Percentiles rank a stretch among this genome's conserved stretches.
phyloP scores from a whole-genome alignment of 2,113 vertebrate genomes.

The Cricetomys ansorgei region DNA sequence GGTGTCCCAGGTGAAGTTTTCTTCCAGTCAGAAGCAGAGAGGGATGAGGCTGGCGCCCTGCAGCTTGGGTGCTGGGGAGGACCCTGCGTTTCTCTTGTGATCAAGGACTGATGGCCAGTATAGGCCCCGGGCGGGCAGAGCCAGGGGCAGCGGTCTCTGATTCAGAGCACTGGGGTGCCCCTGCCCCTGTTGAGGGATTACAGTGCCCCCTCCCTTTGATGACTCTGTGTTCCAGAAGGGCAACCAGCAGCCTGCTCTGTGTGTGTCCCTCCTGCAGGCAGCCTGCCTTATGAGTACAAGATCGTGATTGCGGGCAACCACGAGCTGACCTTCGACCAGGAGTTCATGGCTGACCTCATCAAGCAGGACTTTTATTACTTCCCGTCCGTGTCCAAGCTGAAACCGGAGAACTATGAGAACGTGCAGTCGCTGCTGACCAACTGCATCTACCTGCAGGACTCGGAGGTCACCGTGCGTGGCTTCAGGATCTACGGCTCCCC shows the following conservation, averaged over 20 bases:
- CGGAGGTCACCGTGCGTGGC: slow-evolving; percentile 95
- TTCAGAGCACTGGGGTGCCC: no score
- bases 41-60: background rate
- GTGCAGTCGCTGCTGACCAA: slow-evolving; percentile 97
- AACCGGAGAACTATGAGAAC: slow-evolving; percentile 98
- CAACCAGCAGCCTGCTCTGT: accelerated
- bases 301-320: slow-evolving; percentile 98
- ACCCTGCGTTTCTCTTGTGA: background rate
- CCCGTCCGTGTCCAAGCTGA: slow-evolving; percentile 97
- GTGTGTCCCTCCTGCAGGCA: slow-evolving; percentile 87
- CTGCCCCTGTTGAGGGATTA: no score
- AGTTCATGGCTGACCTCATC: slow-evolving; percentile 99
- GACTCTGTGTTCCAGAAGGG: background rate
- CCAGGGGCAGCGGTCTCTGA: background rate
- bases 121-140: background rate
- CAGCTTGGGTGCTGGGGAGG: background rate
- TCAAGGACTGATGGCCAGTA: background rate
- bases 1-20: no score
- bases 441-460: slow-evolving; percentile 99
- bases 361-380: slow-evolving; percentile 99
- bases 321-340: slow-evolving; percentile 98
- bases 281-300: slow-evolving; percentile 97
- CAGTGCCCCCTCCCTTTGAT: accelerated
- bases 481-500: slow-evolving; percentile 97
- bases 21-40: background rate